Evolutionary conservation across 1,140 invertebrate species (phyloP), one percentile per base, ranked within the genome.

Genomic region (Drosophila tsacasi): DNA sequence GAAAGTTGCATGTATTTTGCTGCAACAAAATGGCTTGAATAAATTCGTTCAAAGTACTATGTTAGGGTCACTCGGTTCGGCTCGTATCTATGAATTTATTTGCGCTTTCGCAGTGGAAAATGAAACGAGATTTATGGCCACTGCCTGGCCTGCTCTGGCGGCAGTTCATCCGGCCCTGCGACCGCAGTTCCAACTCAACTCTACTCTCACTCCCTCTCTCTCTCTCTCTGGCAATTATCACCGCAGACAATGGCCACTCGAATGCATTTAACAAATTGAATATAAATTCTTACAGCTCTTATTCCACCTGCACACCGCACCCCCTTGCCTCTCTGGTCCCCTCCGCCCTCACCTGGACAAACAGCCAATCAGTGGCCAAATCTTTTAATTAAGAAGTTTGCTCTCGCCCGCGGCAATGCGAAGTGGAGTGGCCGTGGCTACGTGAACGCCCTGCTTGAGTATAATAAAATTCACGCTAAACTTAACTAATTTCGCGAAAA

Each of bases 341-440:
- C 6, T 5, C 21, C 62, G n/a, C 5, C 30, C 30, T 12, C 13
- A 12, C 23, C 27, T 37, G 21, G 50, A 63, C 50, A 74, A 80
- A 75, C 65, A 81, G 35, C 37, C 78, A 80, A 80, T 80, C 78
- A 76, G 50, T 63, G 77, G 57, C 40, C 58, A 81, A 80, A 81
- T 81, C 78, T 81, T 81, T 81, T 81, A 81, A 81, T 81, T 81
- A 81, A 68, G 78, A 81, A 80, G 77, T 80, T 80, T 80, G 49
- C 46, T 58, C 59, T 58, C 52, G 23, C 49, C 19, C 37, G 25
- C 25, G 66, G 66, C 57, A 6, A 5, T 13, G 27, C 9, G 15
- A 47, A 30, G 25, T 42, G 40, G 40, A n/a, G 32, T 27, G 47
- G 21, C 15, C 15, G 15, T 37, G 35, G 54, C 35, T 40, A 39